These are phyloP conservation scores for Loxodonta africana DNA, from an alignment of 2,113 vertebrate species.

Conservation along the genomic window DNA sequence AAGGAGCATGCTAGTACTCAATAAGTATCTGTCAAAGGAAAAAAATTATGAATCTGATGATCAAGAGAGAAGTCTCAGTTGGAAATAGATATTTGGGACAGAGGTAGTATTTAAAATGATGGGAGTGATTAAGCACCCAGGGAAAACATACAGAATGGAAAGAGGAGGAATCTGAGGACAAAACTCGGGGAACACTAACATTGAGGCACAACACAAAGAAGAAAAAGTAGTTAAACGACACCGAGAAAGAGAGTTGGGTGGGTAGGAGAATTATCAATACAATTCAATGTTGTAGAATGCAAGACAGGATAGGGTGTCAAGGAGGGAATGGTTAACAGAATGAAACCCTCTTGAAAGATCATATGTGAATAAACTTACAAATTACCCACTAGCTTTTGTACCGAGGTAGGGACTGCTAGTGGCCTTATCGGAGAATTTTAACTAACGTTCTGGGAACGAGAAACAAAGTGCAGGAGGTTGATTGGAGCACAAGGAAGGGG, in stretches of 20 bases:
- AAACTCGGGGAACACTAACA: no score
- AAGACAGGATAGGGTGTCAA: conserved; percentile 31
- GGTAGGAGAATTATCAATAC: background rate
- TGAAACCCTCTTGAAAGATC: background rate
- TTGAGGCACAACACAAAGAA: no score
- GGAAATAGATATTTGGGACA: no score
- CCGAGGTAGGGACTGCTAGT: background rate
- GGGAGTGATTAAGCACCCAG: no score
- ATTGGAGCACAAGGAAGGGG: background rate
- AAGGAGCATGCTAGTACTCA: no score
- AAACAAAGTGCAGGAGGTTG: background rate
- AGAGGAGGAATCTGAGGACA: no score
- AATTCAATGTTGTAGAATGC: conserved; percentile 25
- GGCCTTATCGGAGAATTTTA: conserved; percentile 16
- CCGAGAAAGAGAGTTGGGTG: background rate
- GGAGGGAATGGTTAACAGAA: background rate
- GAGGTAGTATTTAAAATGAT: no score
- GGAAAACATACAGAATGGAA: no score
- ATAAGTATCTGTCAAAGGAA: no score
- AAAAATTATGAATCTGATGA: no score
- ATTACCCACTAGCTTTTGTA: background rate
- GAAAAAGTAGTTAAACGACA: no score
- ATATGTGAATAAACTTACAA: background rate
- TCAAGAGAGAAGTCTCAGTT: no score
- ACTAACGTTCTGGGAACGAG: background rate